These are phyloP conservation scores for Psilopsiagon aurifrons DNA, from an alignment of 2,113 vertebrate species.

Conservation along the genomic window DNA sequence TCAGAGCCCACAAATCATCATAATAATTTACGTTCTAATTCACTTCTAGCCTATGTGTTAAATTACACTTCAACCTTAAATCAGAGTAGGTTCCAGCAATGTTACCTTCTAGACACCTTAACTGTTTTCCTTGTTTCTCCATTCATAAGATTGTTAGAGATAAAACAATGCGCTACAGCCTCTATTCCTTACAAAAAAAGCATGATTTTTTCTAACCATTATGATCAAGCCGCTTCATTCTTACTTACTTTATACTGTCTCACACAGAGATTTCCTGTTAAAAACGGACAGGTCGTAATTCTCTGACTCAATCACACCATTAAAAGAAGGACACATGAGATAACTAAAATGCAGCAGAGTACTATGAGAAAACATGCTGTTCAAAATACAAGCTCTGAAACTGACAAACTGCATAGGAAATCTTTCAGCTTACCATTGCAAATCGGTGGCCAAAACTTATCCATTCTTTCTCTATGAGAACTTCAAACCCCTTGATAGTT, in stretches of 20 bases:
- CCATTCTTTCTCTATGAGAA: slow-evolving; percentile 97
- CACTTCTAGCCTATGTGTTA: neutral
- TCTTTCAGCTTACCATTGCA: slow-evolving; percentile 82
- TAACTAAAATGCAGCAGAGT: neutral
- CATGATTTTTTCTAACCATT: neutral
- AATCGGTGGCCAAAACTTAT: slow-evolving; percentile 95
- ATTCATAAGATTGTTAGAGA: neutral
- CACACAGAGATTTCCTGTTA: neutral
- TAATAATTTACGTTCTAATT: slow-evolving; percentile 8
- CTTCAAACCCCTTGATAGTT: slow-evolving; percentile 92
- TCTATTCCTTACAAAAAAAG: neutral
- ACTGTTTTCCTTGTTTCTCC: neutral
- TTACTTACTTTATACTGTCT: neutral
- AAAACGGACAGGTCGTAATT: neutral
- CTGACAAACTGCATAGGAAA: neutral
- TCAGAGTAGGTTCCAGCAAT: neutral
- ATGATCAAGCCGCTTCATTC: neutral
- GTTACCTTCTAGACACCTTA: neutral
- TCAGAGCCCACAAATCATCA: neutral
- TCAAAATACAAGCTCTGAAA: neutral
- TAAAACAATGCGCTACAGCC: neutral
- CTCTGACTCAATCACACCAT: neutral
- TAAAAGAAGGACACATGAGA: neutral
- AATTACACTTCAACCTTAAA: slow-evolving; percentile 18
- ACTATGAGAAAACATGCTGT: neutral